Conservation (phyloP, 2,797 vertebrate genomes). For the Rhinophrynus dorsalis region DNA sequence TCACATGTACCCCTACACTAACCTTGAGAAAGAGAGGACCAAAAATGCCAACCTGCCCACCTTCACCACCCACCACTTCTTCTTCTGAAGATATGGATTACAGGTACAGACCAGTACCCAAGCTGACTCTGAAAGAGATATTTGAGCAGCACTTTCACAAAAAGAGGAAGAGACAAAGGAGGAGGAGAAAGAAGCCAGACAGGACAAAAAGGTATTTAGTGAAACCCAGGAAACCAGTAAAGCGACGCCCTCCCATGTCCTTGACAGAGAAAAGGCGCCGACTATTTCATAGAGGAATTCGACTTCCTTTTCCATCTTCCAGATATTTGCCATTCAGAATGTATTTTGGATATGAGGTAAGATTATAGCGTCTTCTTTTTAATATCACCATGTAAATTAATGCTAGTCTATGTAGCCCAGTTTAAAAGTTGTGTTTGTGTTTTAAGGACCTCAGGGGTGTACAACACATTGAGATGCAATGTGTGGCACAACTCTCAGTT, state of each 20-base stretch:
- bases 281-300: conserved; percentile 51
- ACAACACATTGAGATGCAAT: no score
- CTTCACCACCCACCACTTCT: accelerated
- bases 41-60: neutral
- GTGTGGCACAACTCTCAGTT: no score
- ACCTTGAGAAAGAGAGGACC: neutral
- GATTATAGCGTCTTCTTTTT: neutral
- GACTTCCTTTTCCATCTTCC: conserved; percentile 69
- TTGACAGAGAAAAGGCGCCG: conserved; percentile 24
- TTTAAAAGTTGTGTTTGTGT: no score
- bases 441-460: no score
- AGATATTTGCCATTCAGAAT: conserved; percentile 60
- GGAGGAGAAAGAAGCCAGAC: conserved; percentile 28
- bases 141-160: conserved; percentile 60
- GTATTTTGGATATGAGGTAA: conserved; percentile 68
- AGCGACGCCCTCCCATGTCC: conserved; percentile 6
- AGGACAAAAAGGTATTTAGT: conserved; percentile 39
- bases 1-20: conserved; percentile 1
- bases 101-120: conserved; percentile 48
- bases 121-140: conserved; percentile 61
- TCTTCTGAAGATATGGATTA: conserved; percentile 58
- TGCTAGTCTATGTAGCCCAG: no score
- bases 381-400: no score
- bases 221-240: conserved; percentile 2
- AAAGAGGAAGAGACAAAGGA: no score